These are phyloP conservation scores for Ips nitidus DNA, from an alignment of 1,140 invertebrate genomes.

Conservation along the genomic window DNA sequence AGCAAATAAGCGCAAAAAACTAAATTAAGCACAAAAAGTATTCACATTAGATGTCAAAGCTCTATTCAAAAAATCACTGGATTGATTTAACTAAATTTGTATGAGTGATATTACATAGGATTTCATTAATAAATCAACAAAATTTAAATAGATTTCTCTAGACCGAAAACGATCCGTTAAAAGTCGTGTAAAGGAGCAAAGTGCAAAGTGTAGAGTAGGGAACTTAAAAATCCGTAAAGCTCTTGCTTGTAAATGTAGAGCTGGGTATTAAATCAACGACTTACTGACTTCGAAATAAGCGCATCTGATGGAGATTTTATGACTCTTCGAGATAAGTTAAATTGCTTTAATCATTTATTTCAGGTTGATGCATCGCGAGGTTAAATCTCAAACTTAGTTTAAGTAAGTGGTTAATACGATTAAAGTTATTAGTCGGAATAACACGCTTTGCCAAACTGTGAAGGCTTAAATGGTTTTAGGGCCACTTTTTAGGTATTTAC, in stretches of 20 bases:
- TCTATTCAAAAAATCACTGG: too few species aligned
- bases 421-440: too few species aligned
- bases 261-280: slow-evolving; percentile 10
- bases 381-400: neutral
- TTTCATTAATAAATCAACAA: neutral
- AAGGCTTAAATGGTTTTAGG: too few species aligned
- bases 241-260: slow-evolving; percentile 17
- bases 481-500: too few species aligned
- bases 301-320: slow-evolving; percentile 1
- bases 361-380: neutral
- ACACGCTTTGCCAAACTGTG: too few species aligned
- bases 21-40: too few species aligned
- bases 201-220: neutral
- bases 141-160: neutral
- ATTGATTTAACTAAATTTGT: too few species aligned
- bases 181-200: slow-evolving; percentile 7
- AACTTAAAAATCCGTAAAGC: slow-evolving; percentile 13
- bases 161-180: neutral
- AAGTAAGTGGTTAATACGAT: too few species aligned
- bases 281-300: slow-evolving; percentile 14
- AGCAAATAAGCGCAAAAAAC: too few species aligned
- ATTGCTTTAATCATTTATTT: slow-evolving; percentile 10
- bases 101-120: too few species aligned
- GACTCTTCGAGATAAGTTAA: slow-evolving; percentile 3
- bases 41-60: too few species aligned